Evolutionary conservation across 2,797 vertebrate genomes (phyloP).

Genomic region (Lerista edwardsae): DNA sequence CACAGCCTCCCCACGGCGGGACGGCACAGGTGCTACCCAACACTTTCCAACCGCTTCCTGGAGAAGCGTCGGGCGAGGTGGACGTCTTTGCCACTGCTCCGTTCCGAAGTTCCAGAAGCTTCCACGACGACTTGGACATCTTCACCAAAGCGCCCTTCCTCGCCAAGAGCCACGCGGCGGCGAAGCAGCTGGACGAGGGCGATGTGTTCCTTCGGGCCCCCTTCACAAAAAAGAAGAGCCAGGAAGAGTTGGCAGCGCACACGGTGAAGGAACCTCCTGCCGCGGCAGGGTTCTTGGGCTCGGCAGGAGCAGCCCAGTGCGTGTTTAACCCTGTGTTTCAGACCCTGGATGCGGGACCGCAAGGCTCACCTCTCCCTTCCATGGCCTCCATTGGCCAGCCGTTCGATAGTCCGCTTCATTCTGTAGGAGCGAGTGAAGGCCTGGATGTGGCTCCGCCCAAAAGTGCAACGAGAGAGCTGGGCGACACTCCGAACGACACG

Average conservation of each 20-base stretch:
- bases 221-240: constrained; percentile 88
- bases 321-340: constrained; percentile 38
- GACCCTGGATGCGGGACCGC: constrained; percentile 43
- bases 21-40: constrained; percentile 49
- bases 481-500: constrained; percentile 45
- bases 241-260: constrained; percentile 63
- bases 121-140: constrained; percentile 81
- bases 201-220: constrained; percentile 95
- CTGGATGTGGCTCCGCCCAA: constrained; percentile 54
- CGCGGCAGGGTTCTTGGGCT: neutral
- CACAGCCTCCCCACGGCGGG: constrained; percentile 14
- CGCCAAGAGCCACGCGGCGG: constrained; percentile 61
- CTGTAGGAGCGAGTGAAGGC: constrained; percentile 34
- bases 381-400: constrained; percentile 30
- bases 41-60: neutral
- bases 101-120: constrained; percentile 75
- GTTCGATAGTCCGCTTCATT: constrained; percentile 11
- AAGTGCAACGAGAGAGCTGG: constrained; percentile 49
- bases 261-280: constrained; percentile 35
- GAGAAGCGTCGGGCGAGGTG: constrained; percentile 47
- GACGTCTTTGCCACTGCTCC: constrained; percentile 92
- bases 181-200: constrained; percentile 72
- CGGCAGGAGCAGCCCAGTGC: constrained; percentile 20
- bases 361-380: fast-evolving
- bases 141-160: constrained; percentile 93